Evolutionary conservation across 2,113 vertebrate species (phyloP), one percentile per base, ranked within the genome.

Genomic region (Origma solitaria): DNA sequence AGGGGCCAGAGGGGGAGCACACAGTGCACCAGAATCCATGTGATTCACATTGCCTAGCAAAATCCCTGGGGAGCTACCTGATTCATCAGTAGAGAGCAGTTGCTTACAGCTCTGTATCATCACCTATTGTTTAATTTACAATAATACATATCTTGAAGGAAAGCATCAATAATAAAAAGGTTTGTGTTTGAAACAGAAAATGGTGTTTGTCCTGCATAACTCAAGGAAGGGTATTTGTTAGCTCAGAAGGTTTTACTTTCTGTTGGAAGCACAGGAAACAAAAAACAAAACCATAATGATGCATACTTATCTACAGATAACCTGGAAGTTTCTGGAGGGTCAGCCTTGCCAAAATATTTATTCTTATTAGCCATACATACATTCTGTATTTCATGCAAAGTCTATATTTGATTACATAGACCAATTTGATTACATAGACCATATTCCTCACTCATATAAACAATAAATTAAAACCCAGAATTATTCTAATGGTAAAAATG

Each of bases 151-250:
- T 8, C 31, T 62, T 61, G 53, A 83, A 86, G 53, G 27, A 72
- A 79, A 50, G 17, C 10, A 68, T 37, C 71, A 64, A 17, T 31
- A 56, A 69, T 9, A 71, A 60, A 13, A 28, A 30, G 2, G 6
- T 8, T 83, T 17, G 6, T 7, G 11, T 44, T 86, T 42, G 27
- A 88, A 82, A 69, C 7, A 57, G n/a, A 65, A 89, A 80, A 30
- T 19, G 1, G 2, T 14, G 2, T 42, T 86, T 60, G 22, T 30
- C 20, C 37, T 45, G 6, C 1, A 0, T 51, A 69, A 76, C 23
- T 54, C 68, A 47, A 49, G 30, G 37, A 11, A 86, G 10, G 10
- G 7, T 25, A 57, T 61, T 80, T 60, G 10, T 73, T 30, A 78
- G 51, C 15, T 58, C 37, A 82, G 12, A 42, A 62, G 14, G 28